Evolutionary conservation across 2,113 vertebrate genomes (phyloP), one percentile per base, ranked within the genome.

Genomic region (Proterorhinus semilunaris): DNA sequence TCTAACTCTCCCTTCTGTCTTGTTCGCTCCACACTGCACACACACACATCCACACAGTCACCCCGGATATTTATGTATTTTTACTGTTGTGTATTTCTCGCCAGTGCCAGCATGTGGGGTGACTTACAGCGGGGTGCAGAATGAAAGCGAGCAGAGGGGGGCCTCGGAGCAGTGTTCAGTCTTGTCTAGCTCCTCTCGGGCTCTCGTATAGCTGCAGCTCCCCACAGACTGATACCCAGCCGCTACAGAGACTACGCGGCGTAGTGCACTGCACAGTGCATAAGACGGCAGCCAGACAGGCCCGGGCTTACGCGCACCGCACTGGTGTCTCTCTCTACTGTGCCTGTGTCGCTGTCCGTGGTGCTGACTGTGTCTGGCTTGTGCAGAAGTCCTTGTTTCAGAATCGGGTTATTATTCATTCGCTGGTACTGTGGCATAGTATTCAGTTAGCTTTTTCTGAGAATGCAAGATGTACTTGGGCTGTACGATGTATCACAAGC

Each of bases 31-130:
- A 62, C 55, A 49, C 13, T 61, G 45, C 36, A 55, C 66, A n/a
- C 62, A 55, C 9, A 55, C 27, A 36, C 27, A 36, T 55, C 12
- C 27, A 50, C 47, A 45, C 68, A 62, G 65, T 44, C 6, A 65
- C 66, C 76, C 63, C 27, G 79, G 74, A 84, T 88, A 87, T 88
- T 89, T 86, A 86, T 92, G 79, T 76, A 80, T 89, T 85, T 87
- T 81, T 77, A 72, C 79, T 76, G 81, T 86, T 76, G 66, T 87
- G 76, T 84, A 78, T 83, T 80, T 87, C 72, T 76, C 72, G 52
- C 75, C 54, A 66, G 75, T 87, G 81, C 75, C 80, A 78, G 69
- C 69, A 63, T 73, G 78, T 71, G 27, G 76, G 76, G 72, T 85
- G 86, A 86, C 82, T 85, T 88, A 86, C 85, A 82, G 87, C 87